Evolutionary conservation across 2,797 vertebrate species (phyloP).

Genomic region (Phrynocephalus forsythii): DNA sequence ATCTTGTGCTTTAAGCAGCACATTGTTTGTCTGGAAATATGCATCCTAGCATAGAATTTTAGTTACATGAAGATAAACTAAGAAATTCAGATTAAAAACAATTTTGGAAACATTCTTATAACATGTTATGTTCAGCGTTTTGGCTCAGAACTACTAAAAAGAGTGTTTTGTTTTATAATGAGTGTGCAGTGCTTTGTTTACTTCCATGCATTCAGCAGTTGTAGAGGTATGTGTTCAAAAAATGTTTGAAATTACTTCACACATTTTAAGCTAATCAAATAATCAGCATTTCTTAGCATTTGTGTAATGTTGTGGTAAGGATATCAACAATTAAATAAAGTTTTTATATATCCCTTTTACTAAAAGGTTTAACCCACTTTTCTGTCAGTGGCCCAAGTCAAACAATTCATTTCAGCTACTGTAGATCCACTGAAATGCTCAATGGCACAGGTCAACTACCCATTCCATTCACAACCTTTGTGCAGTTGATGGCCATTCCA

Average conservation of each 20-base stretch:
- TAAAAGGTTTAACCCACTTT: background rate
- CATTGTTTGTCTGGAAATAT: background rate
- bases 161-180: background rate
- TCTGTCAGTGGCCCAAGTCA: too few species aligned
- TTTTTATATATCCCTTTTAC: background rate
- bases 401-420: too few species aligned
- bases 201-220: constrained; percentile 23
- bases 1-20: too few species aligned
- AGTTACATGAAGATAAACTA: background rate
- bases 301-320: background rate
- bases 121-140: background rate
- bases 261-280: constrained; percentile 3
- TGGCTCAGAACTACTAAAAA: background rate
- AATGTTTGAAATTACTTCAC: constrained; percentile 1
- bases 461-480: too few species aligned
- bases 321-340: background rate
- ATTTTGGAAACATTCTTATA: constrained; percentile 1
- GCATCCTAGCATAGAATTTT: background rate
- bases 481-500: too few species aligned
- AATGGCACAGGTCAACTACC: too few species aligned
- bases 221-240: constrained; percentile 10
- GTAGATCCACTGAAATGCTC: too few species aligned
- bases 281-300: background rate
- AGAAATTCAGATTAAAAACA: background rate
- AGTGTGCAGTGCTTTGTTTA: background rate